A percentile compares a stretch with the other conserved stretches of the same genome.
phyloP scores from a whole-genome alignment of 2,113 vertebrate species.

The Pycnonotus jocosus region DNA sequence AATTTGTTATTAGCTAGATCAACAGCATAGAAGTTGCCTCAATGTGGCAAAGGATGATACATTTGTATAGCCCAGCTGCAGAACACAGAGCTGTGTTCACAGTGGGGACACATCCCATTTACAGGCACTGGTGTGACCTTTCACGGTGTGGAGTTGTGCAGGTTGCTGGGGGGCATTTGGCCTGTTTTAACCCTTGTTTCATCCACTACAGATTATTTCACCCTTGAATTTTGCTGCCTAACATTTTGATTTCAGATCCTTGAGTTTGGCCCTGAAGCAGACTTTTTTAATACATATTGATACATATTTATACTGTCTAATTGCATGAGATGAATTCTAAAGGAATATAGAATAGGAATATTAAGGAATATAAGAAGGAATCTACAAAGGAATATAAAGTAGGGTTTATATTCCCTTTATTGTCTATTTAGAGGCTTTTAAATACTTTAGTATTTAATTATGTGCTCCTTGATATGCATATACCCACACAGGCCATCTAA shows the following conservation, averaged over 20 bases:
- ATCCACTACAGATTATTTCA: neutral
- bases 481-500: neutral
- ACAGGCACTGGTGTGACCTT: neutral
- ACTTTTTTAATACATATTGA: neutral
- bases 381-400: neutral
- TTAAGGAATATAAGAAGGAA: too few species aligned
- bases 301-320: neutral
- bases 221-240: neutral
- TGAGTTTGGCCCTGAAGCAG: neutral
- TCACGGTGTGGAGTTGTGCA: neutral
- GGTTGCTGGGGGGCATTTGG: neutral
- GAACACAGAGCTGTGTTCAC: neutral
- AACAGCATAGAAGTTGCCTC: neutral
- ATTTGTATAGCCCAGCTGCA: neutral
- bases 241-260: neutral
- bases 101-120: rapidly evolving
- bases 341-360: neutral
- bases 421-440: neutral
- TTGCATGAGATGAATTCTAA: neutral
- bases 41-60: neutral
- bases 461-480: neutral
- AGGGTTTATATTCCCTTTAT: neutral
- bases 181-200: neutral
- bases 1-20: neutral
- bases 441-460: neutral